These are phyloP conservation scores for Metopia argyrocephala DNA, from an alignment of 2,888 invertebrate species.

Conservation along the genomic window DNA sequence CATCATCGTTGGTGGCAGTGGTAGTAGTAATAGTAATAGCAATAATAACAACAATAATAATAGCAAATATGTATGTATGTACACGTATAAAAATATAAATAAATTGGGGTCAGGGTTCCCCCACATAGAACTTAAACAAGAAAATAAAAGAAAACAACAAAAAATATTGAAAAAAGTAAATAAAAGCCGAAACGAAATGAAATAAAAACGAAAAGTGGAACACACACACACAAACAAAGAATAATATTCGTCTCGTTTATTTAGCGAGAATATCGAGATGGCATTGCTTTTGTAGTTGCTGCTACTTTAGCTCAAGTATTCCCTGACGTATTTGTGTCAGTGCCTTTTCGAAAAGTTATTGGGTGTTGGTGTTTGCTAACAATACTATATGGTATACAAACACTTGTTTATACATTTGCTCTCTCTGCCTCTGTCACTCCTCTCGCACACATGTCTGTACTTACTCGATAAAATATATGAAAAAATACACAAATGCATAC, in stretches of 20 bases:
- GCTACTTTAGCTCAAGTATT: slow-evolving; percentile 38
- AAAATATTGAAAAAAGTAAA: background rate
- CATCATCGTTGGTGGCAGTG: slow-evolving; percentile 6
- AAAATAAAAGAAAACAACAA: slow-evolving; percentile 5
- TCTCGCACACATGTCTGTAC: too few relatives aligned
- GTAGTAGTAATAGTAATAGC: slow-evolving; percentile 15
- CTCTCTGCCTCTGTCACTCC: too few relatives aligned
- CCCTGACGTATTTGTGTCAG: slow-evolving; percentile 39
- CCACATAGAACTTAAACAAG: slow-evolving; percentile 43
- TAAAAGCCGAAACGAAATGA: background rate
- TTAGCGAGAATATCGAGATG: background rate
- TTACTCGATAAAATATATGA: too few relatives aligned
- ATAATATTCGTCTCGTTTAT: background rate
- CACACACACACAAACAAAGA: too few relatives aligned
- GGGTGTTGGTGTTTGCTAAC: background rate
- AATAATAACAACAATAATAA: slow-evolving; percentile 21
- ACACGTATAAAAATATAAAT: slow-evolving; percentile 22
- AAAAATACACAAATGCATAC: too few relatives aligned
- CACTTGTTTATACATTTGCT: too few relatives aligned
- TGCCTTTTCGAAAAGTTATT: background rate
- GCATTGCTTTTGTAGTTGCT: slow-evolving; percentile 17
- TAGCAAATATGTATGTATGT: slow-evolving; percentile 11
- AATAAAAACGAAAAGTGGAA: background rate
- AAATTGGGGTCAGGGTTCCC: slow-evolving; percentile 62
- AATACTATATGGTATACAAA: too few relatives aligned